Evolutionary conservation across 1,140 invertebrate species (phyloP).

Genomic region (Bombus fervidus): DNA sequence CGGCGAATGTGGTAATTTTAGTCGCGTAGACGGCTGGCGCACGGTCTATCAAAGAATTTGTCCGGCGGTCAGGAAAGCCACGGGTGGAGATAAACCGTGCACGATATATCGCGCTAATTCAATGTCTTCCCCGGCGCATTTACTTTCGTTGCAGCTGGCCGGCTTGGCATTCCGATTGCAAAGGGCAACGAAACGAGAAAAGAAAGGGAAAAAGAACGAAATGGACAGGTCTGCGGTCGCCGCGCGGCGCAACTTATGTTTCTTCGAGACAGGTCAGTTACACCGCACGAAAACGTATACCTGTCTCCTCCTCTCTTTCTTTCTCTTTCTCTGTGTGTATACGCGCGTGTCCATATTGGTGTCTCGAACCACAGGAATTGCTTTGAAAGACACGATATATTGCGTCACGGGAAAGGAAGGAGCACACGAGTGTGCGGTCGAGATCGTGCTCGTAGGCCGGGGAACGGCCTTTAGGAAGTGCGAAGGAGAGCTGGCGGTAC

Average conservation of each 20-base stretch:
- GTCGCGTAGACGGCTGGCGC: neutral
- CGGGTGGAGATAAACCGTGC: conserved; percentile 35
- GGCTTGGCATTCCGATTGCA: conserved; percentile 48
- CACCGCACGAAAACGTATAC: conserved; percentile 72
- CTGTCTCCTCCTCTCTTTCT: neutral
- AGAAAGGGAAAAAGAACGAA: conserved; percentile 51
- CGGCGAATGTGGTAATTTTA: neutral
- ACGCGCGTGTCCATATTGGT: conserved; percentile 53
- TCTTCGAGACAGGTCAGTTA: conserved; percentile 71
- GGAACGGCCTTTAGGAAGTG: conserved; percentile 66
- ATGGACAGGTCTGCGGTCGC: conserved; percentile 62
- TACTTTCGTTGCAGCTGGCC: conserved; percentile 46
- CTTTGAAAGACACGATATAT: conserved; percentile 53
- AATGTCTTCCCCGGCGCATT: conserved; percentile 41
- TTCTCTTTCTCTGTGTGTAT: too few relatives aligned
- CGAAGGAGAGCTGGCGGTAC: conserved; percentile 56
- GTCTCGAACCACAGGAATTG: conserved; percentile 70
- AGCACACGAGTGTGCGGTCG: conserved; percentile 11
- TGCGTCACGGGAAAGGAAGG: conserved; percentile 57
- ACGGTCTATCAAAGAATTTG: conserved; percentile 50
- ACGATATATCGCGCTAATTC: conserved; percentile 54
- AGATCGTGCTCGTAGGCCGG: conserved; percentile 29
- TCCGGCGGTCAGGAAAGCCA: conserved; percentile 15
- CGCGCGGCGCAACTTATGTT: conserved; percentile 65
- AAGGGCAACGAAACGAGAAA: conserved; percentile 46